Base-by-base conservation (phyloP, 2,797 vertebrate genomes). In the Anguilla pacifica region DNA sequence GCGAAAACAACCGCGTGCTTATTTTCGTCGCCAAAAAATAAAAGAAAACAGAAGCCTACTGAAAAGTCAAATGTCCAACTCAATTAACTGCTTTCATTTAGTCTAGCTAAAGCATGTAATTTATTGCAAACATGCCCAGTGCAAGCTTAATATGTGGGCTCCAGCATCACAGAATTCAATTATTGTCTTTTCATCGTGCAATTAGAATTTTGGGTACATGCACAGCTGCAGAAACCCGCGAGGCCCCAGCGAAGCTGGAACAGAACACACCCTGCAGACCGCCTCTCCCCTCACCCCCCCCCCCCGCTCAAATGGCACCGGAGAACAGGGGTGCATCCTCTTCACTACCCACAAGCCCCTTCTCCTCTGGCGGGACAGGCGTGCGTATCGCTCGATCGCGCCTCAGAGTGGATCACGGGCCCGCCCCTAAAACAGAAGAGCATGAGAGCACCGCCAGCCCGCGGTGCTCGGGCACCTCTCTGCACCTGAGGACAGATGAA, bases 171-270 rank as follows among this genome's bases (percentile, higher is more conserved):
- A 89, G 85, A 86, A 94, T 93, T 94, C 91, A 92, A 92, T 95
- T 93, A 93, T 90, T 88, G 90, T 89, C 90, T 91, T 94, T 93
- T 93, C 90, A 94, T 94, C 92, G 91, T 84, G 84, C 91, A 93
- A 89, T 94, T 91, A 91, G 87, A 89, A 91, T 28, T 28, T 28
- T 84, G 39, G 85, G 61, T 86, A 89, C 91, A 91, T 90, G 90
- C 92, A 92, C 92, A 93, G 91, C 93, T 93, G 92, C 90, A 90
- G 87, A 88, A 85, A 61, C 74, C 0, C 35, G 85, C 88, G 81
- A 46, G 49, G 83, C 43, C 85, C 87, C 55, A 90, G 86, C 79
- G 35, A 19, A 15, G 0, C 59, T 81, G 86, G 89, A 51, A 19
- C 87, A 91, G 51, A 51, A 53, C 59, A 87, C 77, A 85, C n/a